Evolutionary conservation across 2,888 invertebrate genomes (phyloP), one percentile per base, ranked within the genome.

Genomic region (Chrysolina oricalcia): DNA sequence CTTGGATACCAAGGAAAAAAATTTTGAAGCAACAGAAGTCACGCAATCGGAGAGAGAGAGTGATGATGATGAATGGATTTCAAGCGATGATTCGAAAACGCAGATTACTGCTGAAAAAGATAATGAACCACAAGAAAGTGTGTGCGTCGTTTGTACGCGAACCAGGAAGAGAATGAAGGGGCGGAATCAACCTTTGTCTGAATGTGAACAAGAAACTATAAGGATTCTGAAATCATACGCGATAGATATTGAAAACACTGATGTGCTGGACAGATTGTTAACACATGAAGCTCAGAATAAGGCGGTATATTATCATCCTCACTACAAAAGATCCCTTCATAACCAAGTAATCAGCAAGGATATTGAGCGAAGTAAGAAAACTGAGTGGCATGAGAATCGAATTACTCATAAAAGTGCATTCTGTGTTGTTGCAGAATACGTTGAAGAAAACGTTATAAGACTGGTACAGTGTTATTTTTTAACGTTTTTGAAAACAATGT

Each of bases 91-190:
- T n/a, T 48, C n/a, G 17, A 48, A 13, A 48, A 15, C 48, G n/a
- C 48, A 48, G 48, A 48, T 48, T 48, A 48, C 48, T 15, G 48
- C 13, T 48, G 48, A 48, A 15, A 48, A 48, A 48, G n/a, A n/a
- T 48, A 48, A 48, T 48, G 48, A 48, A 48, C n/a, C 48, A 48
- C 48, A 48, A 48, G 59, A n/a, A 59, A 11, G 35, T 59, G 19
- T 59, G 35, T 75, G 76, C 65, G 8, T 65, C 13, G 15, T 65
- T 65, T 65, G 43, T 65, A 40, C 41, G 41, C 10, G 40, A 65
- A 17, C 15, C 15, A 65, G 40, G 40, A 65, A 65, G 43, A 65
- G 65, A 65, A 21, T 65, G 41, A 65, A 65, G 65, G 17, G 65
- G 43, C 65, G 41, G 40, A 13, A 65, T 65, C 41, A 40, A 65